Conservation (phyloP, 2,888 invertebrate species). For the Stenurella melanura region DNA sequence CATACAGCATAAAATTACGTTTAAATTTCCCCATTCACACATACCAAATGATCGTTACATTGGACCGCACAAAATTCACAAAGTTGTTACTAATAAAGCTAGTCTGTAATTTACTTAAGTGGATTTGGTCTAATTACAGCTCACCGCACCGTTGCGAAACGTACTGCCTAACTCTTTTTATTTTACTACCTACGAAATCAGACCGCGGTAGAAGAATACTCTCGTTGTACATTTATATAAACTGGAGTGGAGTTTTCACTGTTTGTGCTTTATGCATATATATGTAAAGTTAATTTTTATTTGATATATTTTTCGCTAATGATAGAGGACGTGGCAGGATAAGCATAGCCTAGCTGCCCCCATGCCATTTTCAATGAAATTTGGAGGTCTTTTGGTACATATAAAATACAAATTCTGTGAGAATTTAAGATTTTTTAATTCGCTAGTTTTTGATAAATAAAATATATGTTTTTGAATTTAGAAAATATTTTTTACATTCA, state of each 20-base stretch:
- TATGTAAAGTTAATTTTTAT: too few species aligned
- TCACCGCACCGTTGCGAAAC: neutral
- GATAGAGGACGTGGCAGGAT: too few species aligned
- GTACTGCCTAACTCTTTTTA: neutral
- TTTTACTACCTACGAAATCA: neutral
- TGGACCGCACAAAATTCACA: neutral
- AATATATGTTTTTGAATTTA: too few species aligned
- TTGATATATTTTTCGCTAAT: too few species aligned
- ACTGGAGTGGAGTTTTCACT: neutral
- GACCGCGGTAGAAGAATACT: neutral
- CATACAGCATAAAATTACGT: slow-evolving; percentile 2
- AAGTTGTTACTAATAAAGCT: neutral
- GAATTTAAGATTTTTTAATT: too few species aligned
- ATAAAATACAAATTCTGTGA: too few species aligned
- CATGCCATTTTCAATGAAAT: too few species aligned
- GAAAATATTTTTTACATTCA: too few species aligned
- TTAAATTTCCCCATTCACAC: neutral
- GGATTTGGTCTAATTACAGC: slow-evolving; percentile 1
- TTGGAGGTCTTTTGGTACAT: too few species aligned
- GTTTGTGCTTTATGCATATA: neutral
- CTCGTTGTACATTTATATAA: neutral
- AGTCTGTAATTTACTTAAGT: neutral
- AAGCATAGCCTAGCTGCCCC: too few species aligned
- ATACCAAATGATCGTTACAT: neutral
- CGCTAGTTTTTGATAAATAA: too few species aligned